These are phyloP conservation scores for Drosophila robusta DNA, from an alignment of 2,888 invertebrate species.

Conservation along the genomic window DNA sequence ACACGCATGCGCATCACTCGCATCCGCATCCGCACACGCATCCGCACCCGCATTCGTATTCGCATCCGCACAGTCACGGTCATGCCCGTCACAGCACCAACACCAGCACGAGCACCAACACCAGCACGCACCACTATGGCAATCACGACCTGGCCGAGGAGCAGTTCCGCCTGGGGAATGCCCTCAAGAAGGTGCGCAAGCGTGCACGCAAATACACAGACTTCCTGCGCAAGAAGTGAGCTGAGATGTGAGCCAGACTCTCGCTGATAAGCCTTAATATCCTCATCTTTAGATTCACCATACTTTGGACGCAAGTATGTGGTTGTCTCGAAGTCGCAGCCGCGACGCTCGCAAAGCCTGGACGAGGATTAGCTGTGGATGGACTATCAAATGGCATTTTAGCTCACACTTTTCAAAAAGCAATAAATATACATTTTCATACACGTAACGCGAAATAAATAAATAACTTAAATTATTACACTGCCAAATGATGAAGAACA, in stretches of 20 bases:
- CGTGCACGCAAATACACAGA: conserved; percentile 85
- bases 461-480: conserved; percentile 72
- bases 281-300: conserved; percentile 72
- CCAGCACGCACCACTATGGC: conserved; percentile 68
- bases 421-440: conserved; percentile 62
- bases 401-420: conserved; percentile 55
- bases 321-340: conserved; percentile 73
- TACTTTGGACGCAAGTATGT: conserved; percentile 82
- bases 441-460: conserved; percentile 40
- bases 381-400: conserved; percentile 41
- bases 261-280: conserved; percentile 40
- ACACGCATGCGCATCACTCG: conserved; percentile 37
- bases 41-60: conserved; percentile 41
- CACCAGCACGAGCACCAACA: conserved; percentile 40
- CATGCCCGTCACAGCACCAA: conserved; percentile 40
- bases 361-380: conserved; percentile 64
- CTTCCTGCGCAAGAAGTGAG: conserved; percentile 84
- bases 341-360: conserved; percentile 70
- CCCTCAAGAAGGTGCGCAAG: conserved; percentile 83
- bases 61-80: conserved; percentile 37
- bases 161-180: conserved; percentile 83
- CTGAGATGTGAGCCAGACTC: conserved; percentile 13
- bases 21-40: conserved; percentile 50
- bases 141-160: conserved; percentile 77
- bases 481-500: conserved; percentile 74